Base-by-base conservation (phyloP, 35 echinoderm and acorn worm species). In the Apostichopus parvimensis region DNA sequence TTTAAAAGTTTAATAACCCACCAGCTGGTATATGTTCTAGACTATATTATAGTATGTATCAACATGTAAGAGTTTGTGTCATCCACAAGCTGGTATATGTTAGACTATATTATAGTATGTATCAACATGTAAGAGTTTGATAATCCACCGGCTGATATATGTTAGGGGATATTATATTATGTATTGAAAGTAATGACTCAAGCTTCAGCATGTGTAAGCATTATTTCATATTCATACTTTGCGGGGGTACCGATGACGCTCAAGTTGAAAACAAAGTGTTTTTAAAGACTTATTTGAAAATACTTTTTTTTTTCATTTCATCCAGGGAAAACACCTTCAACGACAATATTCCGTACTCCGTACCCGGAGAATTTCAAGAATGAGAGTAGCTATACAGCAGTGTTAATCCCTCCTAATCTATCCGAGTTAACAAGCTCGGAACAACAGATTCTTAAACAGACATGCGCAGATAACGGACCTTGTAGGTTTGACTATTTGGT, bases 401-500 rank as follows among this genome's bases (percentile, higher is more conserved):
- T 88, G 5, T 15, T 88, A 15, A 54, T 15, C 3, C 14, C 86
- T 65, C 62, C 60, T 13, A 12, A 53, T 9, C 61, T 13, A 22
- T 72, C 61, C 13, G 9, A 52, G 9, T n/a, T 88, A 53, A 23
- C 86, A 6, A 6, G 61, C 5, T 54, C 86, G 5, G 86, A 88
- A 24, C 10, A 65, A 9, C 64, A 58, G 52, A n/a, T 21, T 18
- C 80, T 92, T 77, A 76, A 21, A 4, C 28, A 81, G 14, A 73
- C 23, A 14, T 92, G 90, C 53, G 76, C 54, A 72, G 90, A 81
- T 18, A 92, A 25, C 57, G 10, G 22, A 64, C 77, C 80, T 8
- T 92, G 90, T 28, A 8, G 58, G 21, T 92, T 82, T 83, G 90
- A 92, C 17, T 58, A 45, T 26, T 23, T 70, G 24, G 53, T 81